Evolutionary conservation across 2,113 vertebrate genomes (phyloP).

Genomic region (Cebus imitator): DNA sequence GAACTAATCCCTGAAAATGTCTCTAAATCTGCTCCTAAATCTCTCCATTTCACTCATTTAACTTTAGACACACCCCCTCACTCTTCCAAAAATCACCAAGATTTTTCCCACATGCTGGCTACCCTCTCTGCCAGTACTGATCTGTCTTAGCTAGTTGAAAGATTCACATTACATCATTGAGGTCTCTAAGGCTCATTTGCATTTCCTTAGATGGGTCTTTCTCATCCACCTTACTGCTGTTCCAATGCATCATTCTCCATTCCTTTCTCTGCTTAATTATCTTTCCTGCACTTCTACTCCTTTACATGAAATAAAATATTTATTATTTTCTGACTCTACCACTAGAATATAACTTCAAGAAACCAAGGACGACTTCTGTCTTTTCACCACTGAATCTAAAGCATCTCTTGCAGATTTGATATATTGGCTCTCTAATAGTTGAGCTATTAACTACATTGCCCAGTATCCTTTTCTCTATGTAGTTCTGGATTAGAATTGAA

Average conservation of each 20-base stretch:
- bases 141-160: too few relatives aligned
- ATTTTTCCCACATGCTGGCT: too few relatives aligned
- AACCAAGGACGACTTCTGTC: neutral
- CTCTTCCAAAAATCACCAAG: neutral
- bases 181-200: neutral
- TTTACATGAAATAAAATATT: neutral
- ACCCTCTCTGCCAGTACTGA: neutral
- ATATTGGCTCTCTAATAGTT: neutral
- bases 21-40: neutral
- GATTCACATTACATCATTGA: neutral
- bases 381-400: neutral
- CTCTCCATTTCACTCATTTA: too few relatives aligned
- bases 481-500: neutral
- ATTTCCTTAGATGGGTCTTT: neutral
- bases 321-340: neutral
- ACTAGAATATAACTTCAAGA: neutral
- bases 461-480: neutral
- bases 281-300: neutral
- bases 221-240: neutral
- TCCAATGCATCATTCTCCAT: neutral
- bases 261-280: neutral
- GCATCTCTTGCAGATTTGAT: neutral
- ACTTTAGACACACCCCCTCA: neutral
- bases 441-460: neutral
- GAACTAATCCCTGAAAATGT: neutral